These are phyloP conservation scores for Phymorhynchus buccinoides DNA, from an alignment of 1,140 invertebrate genomes.

Conservation along the genomic window DNA sequence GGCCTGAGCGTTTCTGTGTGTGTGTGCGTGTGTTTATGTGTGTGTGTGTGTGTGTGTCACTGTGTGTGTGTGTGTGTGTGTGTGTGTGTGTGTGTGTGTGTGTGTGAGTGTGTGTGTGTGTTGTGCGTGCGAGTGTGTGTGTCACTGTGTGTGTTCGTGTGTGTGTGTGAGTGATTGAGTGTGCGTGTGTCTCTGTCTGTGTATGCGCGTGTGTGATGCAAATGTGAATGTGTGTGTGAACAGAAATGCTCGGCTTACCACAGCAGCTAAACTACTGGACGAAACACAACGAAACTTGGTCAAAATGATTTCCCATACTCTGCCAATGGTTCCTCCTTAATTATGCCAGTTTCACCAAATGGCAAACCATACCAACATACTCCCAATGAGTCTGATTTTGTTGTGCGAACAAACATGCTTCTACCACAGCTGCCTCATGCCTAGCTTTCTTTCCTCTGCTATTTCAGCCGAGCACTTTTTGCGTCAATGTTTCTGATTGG, in stretches of 20 bases:
- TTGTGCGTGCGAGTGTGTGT: too few relatives aligned
- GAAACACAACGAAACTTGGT: too few relatives aligned
- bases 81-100: constrained; percentile 40
- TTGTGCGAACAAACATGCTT: background rate
- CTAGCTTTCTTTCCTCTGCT: background rate
- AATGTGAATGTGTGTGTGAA: constrained; percentile 15
- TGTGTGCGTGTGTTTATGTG: constrained; percentile 42
- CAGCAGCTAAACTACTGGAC: too few relatives aligned
- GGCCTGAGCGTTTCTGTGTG: constrained; percentile 31
- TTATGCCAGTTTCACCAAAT: too few relatives aligned
- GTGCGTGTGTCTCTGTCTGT: too few relatives aligned
- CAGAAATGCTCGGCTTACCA: constrained; percentile 2
- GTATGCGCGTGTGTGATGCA: constrained; percentile 24
- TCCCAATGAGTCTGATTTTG: background rate
- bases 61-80: constrained; percentile 44
- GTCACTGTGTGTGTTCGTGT: too few relatives aligned
- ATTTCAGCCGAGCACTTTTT: too few relatives aligned
- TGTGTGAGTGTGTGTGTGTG: constrained; percentile 35
- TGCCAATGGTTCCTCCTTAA: too few relatives aligned
- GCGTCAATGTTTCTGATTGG: too few relatives aligned
- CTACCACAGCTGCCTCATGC: background rate
- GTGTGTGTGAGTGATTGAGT: too few relatives aligned
- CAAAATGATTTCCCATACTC: too few relatives aligned
- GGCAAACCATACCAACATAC: too few relatives aligned
- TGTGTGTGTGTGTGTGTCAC: constrained; percentile 45